Evolutionary conservation across 2,888 invertebrate genomes (phyloP).

Genomic region (Anarsia innoxiella): DNA sequence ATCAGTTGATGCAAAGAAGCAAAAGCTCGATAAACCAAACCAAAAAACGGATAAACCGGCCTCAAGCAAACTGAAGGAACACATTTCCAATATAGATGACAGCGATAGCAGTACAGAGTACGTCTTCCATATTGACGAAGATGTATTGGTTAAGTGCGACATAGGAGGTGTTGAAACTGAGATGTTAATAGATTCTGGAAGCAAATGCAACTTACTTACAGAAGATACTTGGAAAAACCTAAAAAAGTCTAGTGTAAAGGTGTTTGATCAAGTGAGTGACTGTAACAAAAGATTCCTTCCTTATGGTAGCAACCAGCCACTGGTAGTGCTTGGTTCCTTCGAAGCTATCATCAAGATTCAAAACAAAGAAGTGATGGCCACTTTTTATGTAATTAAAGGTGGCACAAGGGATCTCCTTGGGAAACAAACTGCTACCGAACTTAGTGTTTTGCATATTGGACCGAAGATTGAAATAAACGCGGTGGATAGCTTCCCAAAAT

Average conservation of each 20-base stretch:
- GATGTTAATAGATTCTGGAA: slow-evolving; percentile 21
- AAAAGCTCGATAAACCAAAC: neutral
- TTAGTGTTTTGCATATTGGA: slow-evolving; percentile 17
- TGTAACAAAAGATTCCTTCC: slow-evolving; percentile 18
- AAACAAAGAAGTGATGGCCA: neutral
- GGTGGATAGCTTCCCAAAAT: slow-evolving; percentile 14
- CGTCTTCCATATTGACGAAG: slow-evolving; percentile 1
- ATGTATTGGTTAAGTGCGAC: neutral
- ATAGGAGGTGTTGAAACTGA: slow-evolving; percentile 6
- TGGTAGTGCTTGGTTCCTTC: slow-evolving; percentile 21
- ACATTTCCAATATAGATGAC: neutral
- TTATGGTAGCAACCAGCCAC: slow-evolving; percentile 18
- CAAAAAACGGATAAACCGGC: slow-evolving; percentile 5
- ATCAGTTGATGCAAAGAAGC: slow-evolving; percentile 10
- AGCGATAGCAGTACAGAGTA: neutral
- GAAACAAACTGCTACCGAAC: slow-evolving; percentile 16
- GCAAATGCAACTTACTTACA: slow-evolving; percentile 18
- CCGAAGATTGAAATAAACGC: slow-evolving; percentile 12
- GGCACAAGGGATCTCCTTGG: slow-evolving; percentile 21
- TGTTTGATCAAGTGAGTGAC: slow-evolving; percentile 12
- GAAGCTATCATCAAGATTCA: slow-evolving; percentile 13
- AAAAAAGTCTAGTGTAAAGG: slow-evolving; percentile 9
- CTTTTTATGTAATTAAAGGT: slow-evolving; percentile 18
- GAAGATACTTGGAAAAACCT: slow-evolving; percentile 17
- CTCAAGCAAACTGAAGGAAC: neutral